These are phyloP conservation scores for Spea multiplicata DNA, from an alignment of 2,113 vertebrate species.

Conservation along the genomic window DNA sequence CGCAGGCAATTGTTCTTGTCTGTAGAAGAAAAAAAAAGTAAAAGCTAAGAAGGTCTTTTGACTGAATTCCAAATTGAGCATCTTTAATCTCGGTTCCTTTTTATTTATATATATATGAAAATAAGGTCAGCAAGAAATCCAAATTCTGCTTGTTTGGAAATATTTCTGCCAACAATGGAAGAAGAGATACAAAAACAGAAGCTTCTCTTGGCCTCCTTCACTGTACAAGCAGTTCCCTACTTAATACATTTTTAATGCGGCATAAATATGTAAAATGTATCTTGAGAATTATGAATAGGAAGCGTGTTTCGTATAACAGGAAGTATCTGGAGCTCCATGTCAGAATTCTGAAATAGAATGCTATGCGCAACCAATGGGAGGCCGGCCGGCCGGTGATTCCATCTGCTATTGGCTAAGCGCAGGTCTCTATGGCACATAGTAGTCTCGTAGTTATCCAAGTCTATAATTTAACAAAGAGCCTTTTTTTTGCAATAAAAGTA, in stretches of 20 bases:
- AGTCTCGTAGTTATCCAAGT: too few species aligned
- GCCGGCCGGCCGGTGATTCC: too few species aligned
- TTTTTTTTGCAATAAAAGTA: too few species aligned
- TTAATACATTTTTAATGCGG: not conserved
- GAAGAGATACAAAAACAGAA: slow-evolving; percentile 45
- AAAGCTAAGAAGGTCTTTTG: slow-evolving; percentile 52
- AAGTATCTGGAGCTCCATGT: not conserved
- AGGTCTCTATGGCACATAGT: too few species aligned
- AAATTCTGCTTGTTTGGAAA: slow-evolving; percentile 50
- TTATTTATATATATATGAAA: slow-evolving; percentile 48
- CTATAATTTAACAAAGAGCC: too few species aligned
- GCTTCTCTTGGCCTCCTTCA: slow-evolving; percentile 34
- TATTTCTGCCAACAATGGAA: not conserved
- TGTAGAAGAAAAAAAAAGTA: slow-evolving; percentile 53
- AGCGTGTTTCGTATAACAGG: too few species aligned
- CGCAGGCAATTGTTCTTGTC: slow-evolving; percentile 63
- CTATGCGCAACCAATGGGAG: too few species aligned
- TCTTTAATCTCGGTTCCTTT: slow-evolving; percentile 51
- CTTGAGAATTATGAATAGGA: too few species aligned
- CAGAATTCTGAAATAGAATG: too few species aligned
- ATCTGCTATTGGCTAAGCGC: too few species aligned
- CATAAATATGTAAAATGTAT: too few species aligned
- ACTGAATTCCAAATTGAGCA: slow-evolving; percentile 58
- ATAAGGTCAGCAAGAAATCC: slow-evolving; percentile 51
- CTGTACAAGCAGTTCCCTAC: slow-evolving; percentile 50